phyloP scores from a whole-genome alignment of 2,113 vertebrate species.

The Leucosticte australis region DNA sequence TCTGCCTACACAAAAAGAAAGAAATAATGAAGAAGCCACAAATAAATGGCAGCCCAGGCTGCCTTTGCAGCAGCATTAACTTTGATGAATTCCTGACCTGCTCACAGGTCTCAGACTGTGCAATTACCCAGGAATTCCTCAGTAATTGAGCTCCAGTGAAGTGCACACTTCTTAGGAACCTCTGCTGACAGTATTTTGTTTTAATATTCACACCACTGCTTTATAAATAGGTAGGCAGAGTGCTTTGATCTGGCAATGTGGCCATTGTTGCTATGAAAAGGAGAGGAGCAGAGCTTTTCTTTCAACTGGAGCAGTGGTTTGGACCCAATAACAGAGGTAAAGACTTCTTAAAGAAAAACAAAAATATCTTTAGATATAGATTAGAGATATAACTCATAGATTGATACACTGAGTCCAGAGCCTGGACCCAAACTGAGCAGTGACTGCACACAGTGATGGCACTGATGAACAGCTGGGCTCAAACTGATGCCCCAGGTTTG shows the following conservation, averaged over 20 bases:
- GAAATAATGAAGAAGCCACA: neutral
- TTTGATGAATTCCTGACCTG: neutral
- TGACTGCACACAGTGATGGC: rapidly evolving
- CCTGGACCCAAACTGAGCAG: neutral
- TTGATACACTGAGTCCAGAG: neutral
- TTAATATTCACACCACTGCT: neutral
- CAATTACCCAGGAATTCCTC: constrained; percentile 33
- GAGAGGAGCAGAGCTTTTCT: neutral
- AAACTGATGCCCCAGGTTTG: neutral
- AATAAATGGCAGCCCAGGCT: neutral
- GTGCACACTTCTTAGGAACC: neutral
- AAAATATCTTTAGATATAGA: neutral
- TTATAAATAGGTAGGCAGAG: neutral
- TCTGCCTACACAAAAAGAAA: neutral
- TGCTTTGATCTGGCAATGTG: constrained; percentile 4
- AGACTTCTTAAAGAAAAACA: neutral
- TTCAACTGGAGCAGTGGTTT: neutral
- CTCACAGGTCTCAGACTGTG: neutral
- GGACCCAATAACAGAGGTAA: neutral
- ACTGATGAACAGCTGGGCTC: neutral
- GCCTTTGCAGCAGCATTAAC: neutral
- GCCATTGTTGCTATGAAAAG: neutral
- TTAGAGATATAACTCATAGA: neutral
- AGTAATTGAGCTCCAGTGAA: neutral
- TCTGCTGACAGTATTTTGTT: neutral